phyloP scores from a whole-genome alignment of 2,113 vertebrate species.

The Porphyrio hochstetteri region DNA sequence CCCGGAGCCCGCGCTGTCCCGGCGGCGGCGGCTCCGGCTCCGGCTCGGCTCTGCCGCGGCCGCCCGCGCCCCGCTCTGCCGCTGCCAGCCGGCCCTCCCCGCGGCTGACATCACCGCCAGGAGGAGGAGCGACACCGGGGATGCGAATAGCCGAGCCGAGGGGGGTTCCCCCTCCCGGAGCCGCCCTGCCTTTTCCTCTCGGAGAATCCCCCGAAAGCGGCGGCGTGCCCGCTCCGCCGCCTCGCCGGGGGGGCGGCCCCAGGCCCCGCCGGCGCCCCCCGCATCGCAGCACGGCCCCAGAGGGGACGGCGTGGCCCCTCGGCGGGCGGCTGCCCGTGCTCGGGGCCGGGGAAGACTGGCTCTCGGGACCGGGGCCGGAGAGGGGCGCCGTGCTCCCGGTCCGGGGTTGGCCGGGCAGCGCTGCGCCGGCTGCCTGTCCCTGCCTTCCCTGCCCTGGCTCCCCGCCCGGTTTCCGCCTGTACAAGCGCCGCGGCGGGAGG shows the following conservation, averaged over 20 bases:
- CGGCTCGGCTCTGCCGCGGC: conserved; percentile 14
- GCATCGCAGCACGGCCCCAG: neutral
- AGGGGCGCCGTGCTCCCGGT: neutral
- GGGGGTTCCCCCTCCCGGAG: conserved; percentile 27
- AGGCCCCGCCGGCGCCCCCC: neutral
- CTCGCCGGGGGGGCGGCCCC: neutral
- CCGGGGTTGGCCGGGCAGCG: neutral
- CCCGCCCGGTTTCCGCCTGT: neutral
- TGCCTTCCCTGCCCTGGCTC: neutral
- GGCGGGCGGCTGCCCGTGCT: neutral
- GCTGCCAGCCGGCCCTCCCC: conserved; percentile 45
- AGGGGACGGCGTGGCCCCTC: neutral
- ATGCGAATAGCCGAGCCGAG: conserved; percentile 25
- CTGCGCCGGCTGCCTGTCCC: neutral
- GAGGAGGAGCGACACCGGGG: conserved; percentile 28
- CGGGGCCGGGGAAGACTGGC: neutral
- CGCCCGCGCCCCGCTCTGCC: conserved; percentile 47
- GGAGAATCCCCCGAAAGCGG: conserved; percentile 6
- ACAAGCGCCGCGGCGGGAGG: neutral
- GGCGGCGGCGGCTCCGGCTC: neutral
- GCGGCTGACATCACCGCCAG: conserved; percentile 59
- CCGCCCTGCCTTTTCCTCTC: neutral
- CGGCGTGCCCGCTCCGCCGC: neutral
- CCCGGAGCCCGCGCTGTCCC: neutral
- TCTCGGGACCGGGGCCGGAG: neutral